Evolutionary conservation across 2,113 vertebrate genomes (phyloP).

Genomic region (Toxotes chatareus): DNA sequence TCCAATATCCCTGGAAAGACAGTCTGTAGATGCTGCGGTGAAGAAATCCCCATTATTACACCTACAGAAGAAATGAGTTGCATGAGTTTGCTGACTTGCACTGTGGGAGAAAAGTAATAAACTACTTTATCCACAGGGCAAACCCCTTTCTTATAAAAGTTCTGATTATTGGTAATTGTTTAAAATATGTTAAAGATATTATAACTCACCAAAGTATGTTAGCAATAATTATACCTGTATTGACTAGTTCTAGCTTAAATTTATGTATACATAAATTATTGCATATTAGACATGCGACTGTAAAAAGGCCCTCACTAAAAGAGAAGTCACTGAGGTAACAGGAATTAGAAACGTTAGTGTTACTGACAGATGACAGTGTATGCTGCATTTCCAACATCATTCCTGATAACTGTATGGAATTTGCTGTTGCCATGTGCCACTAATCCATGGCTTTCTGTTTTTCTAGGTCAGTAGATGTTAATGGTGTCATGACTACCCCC

Average conservation of each 20-base stretch:
- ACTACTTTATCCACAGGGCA: neutral
- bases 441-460: neutral
- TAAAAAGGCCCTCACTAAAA: neutral
- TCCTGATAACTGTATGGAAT: neutral
- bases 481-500: too few species aligned
- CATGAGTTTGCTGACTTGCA: neutral
- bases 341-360: too few species aligned
- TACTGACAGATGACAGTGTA: too few species aligned
- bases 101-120: neutral
- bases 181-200: neutral
- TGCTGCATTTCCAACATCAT: neutral
- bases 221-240: too few species aligned
- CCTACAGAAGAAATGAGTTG: neutral
- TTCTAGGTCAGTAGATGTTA: conserved; percentile 23
- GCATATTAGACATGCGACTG: neutral
- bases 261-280: too few species aligned
- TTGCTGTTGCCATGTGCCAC: neutral
- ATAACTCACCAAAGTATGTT: neutral
- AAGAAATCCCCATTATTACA: conserved; percentile 11
- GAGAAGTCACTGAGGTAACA: neutral
- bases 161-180: neutral
- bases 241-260: neutral
- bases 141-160: neutral
- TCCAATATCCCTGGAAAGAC: neutral
- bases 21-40: neutral